A percentile compares a stretch with the other conserved stretches of the same genome.
These are phyloP conservation scores for Trachurus trachurus DNA, from an alignment of 2,797 vertebrate genomes.

Conservation along the genomic window DNA sequence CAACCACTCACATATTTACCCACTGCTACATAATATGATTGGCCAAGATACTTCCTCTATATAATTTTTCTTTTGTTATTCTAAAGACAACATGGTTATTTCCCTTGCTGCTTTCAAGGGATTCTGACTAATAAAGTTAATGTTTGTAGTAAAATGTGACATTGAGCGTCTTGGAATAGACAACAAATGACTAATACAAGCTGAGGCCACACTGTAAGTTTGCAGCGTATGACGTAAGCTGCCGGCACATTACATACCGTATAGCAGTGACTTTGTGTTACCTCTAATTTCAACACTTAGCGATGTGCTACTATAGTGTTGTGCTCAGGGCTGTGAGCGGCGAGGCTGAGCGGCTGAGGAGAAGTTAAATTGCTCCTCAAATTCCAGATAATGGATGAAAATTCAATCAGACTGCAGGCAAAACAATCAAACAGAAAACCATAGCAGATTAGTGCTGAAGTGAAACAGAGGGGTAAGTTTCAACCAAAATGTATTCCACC, in stretches of 20 bases:
- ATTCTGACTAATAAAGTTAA: background rate
- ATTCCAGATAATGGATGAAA: slow-evolving; percentile 60
- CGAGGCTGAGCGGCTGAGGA: slow-evolving; percentile 1
- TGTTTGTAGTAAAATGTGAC: background rate
- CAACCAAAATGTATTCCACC: slow-evolving; percentile 24
- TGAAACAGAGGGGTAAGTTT: slow-evolving; percentile 36
- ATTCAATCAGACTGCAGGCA: slow-evolving; percentile 67
- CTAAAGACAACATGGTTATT: too few species aligned
- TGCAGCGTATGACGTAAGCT: background rate
- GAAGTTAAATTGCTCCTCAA: slow-evolving; percentile 56
- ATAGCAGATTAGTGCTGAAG: slow-evolving; percentile 53
- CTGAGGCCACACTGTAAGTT: background rate
- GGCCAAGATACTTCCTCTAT: background rate
- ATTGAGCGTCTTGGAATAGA: background rate
- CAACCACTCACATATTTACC: too few species aligned
- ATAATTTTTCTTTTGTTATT: background rate
- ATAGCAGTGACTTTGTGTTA: background rate
- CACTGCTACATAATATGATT: background rate
- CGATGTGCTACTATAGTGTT: slow-evolving; percentile 31
- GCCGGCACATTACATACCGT: background rate
- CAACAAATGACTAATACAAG: slow-evolving; percentile 10
- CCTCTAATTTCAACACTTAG: slow-evolving; percentile 31
- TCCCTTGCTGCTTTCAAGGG: background rate
- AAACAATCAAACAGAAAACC: slow-evolving; percentile 56
- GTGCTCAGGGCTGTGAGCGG: slow-evolving; percentile 42